Evolutionary conservation across 2,113 vertebrate genomes (phyloP).

Genomic region (Bagarius yarrelli): DNA sequence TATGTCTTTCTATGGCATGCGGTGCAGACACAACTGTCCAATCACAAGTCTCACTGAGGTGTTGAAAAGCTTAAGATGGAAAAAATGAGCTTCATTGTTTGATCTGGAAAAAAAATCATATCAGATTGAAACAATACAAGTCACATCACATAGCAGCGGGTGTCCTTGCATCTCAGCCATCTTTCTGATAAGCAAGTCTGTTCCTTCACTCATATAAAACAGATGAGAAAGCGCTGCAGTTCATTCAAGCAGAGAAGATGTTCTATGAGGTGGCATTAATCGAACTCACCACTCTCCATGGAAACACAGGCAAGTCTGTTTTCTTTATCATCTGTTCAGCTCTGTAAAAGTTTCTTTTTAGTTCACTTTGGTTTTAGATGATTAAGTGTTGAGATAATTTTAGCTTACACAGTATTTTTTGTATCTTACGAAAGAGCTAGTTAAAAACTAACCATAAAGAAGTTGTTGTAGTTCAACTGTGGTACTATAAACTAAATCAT

Average conservation of each 20-base stretch:
- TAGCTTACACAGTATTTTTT: neutral
- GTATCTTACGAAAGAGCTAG: neutral
- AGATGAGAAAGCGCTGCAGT: constrained; percentile 73
- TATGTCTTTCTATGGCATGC: constrained; percentile 55
- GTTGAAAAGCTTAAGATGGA: neutral
- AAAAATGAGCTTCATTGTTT: neutral
- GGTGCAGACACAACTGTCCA: constrained; percentile 2
- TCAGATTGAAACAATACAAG: neutral
- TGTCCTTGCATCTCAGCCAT: constrained; percentile 61
- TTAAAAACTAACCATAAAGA: neutral
- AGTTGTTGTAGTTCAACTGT: neutral
- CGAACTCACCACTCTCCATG: constrained; percentile 66
- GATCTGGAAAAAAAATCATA: neutral
- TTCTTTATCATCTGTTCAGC: neutral
- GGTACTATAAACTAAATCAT: neutral
- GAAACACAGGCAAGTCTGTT: constrained; percentile 74
- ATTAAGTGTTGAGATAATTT: neutral
- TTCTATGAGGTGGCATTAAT: constrained; percentile 75
- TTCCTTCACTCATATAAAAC: constrained; percentile 74
- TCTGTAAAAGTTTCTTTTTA: neutral
- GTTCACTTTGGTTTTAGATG: neutral
- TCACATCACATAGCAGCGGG: neutral
- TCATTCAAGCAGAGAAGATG: constrained; percentile 77
- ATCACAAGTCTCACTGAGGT: constrained; percentile 22
- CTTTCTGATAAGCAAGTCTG: constrained; percentile 60